A percentile compares a stretch with the other conserved stretches of the same genome.
These are phyloP conservation scores for Boloria selene DNA, from an alignment of 2,888 invertebrate species.

Conservation along the genomic window DNA sequence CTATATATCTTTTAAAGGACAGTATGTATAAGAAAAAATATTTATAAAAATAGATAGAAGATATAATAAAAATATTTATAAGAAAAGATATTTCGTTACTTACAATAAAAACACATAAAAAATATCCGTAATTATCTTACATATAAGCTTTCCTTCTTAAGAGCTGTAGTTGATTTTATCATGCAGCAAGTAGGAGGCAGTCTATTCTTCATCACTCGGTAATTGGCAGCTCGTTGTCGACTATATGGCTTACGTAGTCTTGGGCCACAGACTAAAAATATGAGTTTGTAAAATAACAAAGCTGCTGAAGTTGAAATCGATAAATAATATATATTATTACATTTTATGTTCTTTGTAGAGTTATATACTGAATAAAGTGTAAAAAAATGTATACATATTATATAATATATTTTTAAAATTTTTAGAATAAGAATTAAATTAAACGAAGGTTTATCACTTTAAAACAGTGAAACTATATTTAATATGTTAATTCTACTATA, in stretches of 20 bases:
- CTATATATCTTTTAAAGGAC: no score
- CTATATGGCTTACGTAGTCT: constrained; percentile 29
- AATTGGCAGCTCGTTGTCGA: constrained; percentile 47
- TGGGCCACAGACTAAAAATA: constrained; percentile 27
- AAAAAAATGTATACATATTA: no score
- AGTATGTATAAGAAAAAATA: no score
- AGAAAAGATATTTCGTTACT: no score
- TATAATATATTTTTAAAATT: no score
- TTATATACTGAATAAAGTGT: no score
- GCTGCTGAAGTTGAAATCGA: no score
- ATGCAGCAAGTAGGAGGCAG: constrained; percentile 31
- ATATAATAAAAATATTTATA: no score
- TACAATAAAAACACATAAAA: background rate
- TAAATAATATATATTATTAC: no score
- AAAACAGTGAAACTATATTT: background rate
- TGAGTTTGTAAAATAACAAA: background rate
- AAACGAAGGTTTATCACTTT: background rate
- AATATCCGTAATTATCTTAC: background rate
- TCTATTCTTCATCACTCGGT: constrained; percentile 49
- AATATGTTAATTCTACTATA: background rate
- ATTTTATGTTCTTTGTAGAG: no score
- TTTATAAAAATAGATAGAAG: no score
- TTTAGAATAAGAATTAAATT: no score
- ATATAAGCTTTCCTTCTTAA: constrained; percentile 9
- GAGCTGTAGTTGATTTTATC: constrained; percentile 21